Evolutionary conservation across 2,888 invertebrate species (phyloP).

Genomic region (Macaria liturata): DNA sequence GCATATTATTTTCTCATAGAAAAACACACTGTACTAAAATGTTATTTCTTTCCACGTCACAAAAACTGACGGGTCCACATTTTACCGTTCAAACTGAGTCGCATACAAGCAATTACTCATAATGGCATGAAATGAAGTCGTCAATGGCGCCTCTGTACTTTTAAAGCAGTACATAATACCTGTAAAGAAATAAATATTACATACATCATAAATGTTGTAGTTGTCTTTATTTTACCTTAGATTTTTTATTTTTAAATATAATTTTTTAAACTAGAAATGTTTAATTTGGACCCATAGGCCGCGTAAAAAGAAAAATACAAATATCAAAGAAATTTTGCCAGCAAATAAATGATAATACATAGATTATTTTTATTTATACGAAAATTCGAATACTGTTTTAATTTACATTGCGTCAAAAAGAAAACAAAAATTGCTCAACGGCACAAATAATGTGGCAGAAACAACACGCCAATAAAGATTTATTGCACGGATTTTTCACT

Average conservation of each 20-base stretch:
- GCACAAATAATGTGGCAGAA: conserved; percentile 74
- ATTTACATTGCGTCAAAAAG: conserved; percentile 51
- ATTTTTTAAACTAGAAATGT: too few species aligned
- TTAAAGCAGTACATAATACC: conserved; percentile 5
- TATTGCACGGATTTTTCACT: conserved; percentile 74
- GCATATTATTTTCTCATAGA: too few species aligned
- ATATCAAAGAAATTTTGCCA: too few species aligned
- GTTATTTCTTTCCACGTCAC: conserved; percentile 31
- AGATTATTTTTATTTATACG: too few species aligned
- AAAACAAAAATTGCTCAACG: conserved; percentile 67
- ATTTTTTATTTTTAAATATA: too few species aligned
- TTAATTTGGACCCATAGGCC: too few species aligned
- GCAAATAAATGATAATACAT: too few species aligned
- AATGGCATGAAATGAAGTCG: conserved; percentile 63
- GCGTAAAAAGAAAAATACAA: too few species aligned
- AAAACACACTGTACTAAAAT: conserved; percentile 3
- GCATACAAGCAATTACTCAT: conserved; percentile 59
- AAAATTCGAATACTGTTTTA: conserved; percentile 3
- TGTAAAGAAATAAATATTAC: too few species aligned
- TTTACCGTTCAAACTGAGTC: conserved; percentile 44
- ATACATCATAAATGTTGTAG: too few species aligned
- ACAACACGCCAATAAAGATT: conserved; percentile 79
- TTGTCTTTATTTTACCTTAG: too few species aligned
- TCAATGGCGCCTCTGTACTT: conserved; percentile 24
- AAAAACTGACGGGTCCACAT: conserved; percentile 40